Percentiles rank a stretch among this genome's conserved stretches.
These are phyloP conservation scores for Bombus breviceps DNA, from an alignment of 1,140 invertebrate species.

Conservation along the genomic window DNA sequence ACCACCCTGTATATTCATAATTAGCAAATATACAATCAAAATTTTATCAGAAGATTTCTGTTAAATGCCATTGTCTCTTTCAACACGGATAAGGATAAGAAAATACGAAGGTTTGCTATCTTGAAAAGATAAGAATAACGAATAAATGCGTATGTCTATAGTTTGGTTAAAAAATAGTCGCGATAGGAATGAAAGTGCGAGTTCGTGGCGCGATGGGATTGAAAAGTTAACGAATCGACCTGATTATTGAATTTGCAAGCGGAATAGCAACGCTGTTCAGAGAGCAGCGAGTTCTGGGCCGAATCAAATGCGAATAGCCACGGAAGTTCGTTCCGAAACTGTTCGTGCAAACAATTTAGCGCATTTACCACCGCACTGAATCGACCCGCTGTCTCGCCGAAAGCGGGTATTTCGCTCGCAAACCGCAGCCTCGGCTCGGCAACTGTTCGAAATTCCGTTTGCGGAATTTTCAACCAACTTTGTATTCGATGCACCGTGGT, in stretches of 20 bases:
- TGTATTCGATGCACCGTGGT: not conserved
- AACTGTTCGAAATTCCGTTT: constrained; percentile 17
- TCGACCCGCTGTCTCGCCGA: not conserved
- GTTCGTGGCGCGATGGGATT: not conserved
- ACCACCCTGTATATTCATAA: too few species aligned
- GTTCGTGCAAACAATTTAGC: constrained; percentile 12
- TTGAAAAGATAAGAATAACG: too few species aligned
- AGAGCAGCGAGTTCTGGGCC: not conserved
- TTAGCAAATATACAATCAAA: too few species aligned
- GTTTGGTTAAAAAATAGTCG: not conserved
- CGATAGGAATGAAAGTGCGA: not conserved
- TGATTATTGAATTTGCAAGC: not conserved
- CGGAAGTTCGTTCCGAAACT: not conserved
- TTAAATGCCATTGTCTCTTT: too few species aligned
- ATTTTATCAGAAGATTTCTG: too few species aligned
- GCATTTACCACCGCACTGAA: not conserved
- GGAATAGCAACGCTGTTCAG: not conserved
- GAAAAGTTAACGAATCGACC: not conserved
- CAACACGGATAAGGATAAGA: too few species aligned
- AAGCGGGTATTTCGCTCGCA: not conserved
- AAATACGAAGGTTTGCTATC: too few species aligned
- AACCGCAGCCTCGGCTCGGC: constrained; percentile 4
- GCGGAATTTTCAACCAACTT: constrained; percentile 17
- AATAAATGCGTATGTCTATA: too few species aligned
- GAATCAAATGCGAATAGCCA: not conserved